Percentiles rank a stretch among this genome's conserved stretches.
phyloP scores from a whole-genome alignment of 1,140 invertebrate species.

The Megalonaias nervosa region DNA sequence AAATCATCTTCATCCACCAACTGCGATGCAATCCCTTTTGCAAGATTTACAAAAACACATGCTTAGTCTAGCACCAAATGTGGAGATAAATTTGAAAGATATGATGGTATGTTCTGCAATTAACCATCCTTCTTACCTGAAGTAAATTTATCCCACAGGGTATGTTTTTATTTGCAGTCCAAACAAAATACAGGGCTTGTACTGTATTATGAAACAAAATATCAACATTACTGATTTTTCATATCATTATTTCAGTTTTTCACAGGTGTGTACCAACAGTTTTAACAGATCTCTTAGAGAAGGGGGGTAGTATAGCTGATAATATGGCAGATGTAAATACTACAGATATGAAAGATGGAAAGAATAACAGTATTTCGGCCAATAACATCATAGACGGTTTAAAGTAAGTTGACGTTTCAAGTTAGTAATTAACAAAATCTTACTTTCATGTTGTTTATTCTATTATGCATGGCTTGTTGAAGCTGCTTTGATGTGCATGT shows the following conservation, averaged over 20 bases:
- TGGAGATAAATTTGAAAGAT: no score
- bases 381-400: constrained; percentile 25
- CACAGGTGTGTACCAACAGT: constrained; percentile 53
- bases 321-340: constrained; percentile 28
- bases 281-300: constrained; percentile 44
- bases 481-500: no score
- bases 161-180: no score
- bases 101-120: no score
- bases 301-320: constrained; percentile 24
- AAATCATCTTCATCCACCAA: no score
- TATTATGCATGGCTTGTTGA: no score
- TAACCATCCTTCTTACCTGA: no score
- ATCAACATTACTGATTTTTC: background rate
- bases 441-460: background rate
- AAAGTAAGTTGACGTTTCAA: constrained; percentile 29
- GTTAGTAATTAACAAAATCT: background rate
- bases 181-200: background rate
- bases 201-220: constrained; percentile 1
- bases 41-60: no score
- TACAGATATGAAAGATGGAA: constrained; percentile 22
- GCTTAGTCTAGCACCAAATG: no score
- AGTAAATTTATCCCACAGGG: no score
- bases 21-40: no score
- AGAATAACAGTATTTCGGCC: constrained; percentile 18
- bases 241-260: constrained; percentile 43